phyloP scores from a whole-genome alignment of 2,888 invertebrate species.

The Drosophila glabriapex region DNA sequence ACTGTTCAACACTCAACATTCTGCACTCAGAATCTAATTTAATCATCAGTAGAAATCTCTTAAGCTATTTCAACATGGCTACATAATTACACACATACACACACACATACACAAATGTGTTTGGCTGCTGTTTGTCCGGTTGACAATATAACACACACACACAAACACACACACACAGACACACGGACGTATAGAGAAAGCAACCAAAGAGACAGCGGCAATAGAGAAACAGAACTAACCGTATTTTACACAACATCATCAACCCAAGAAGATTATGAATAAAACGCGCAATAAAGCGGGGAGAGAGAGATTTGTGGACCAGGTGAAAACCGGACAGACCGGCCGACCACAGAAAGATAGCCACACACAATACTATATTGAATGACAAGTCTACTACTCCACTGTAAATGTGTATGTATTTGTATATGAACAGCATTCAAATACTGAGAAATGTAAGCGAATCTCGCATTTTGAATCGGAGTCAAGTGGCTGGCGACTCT shows the following conservation, averaged over 20 bases:
- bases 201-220: slow-evolving; percentile 32
- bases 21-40: slow-evolving; percentile 13
- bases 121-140: slow-evolving; percentile 61
- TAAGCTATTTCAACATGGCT: slow-evolving; percentile 32
- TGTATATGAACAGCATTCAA: slow-evolving; percentile 24
- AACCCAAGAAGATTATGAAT: slow-evolving; percentile 70
- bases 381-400: slow-evolving; percentile 50
- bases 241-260: slow-evolving; percentile 62
- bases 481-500: slow-evolving; percentile 33
- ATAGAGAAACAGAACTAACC: slow-evolving; percentile 72
- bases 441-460: slow-evolving; percentile 24
- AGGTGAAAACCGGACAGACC: slow-evolving; percentile 75
- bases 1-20: slow-evolving; percentile 9
- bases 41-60: slow-evolving; percentile 44
- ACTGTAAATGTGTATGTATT: background rate
- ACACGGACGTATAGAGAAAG: slow-evolving; percentile 61
- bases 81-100: slow-evolving; percentile 26
- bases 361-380: slow-evolving; percentile 34
- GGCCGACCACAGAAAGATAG: slow-evolving; percentile 44
- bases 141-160: slow-evolving; percentile 53
- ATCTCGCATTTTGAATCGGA: slow-evolving; percentile 20
- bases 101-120: slow-evolving; percentile 16
- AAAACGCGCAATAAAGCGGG: slow-evolving; percentile 63
- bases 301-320: slow-evolving; percentile 11
- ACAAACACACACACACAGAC: slow-evolving; percentile 22